These are phyloP conservation scores for Scrobipalpa atriplicella DNA, from an alignment of 2,888 invertebrate genomes.

Conservation along the genomic window DNA sequence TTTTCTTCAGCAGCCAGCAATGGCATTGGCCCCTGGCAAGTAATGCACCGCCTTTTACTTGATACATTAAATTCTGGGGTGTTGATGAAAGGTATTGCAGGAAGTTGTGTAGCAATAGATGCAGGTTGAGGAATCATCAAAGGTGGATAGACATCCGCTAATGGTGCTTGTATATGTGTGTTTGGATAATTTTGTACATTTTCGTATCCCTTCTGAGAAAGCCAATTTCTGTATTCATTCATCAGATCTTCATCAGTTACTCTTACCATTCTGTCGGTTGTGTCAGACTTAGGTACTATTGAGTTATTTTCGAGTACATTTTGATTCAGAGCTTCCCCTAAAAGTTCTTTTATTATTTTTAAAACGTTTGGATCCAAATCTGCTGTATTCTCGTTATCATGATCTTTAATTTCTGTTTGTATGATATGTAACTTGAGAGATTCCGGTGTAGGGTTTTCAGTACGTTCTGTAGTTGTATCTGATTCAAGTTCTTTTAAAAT, in stretches of 20 bases:
- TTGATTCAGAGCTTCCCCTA: background rate
- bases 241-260: background rate
- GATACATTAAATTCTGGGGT: background rate
- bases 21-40: background rate
- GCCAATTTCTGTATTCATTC: background rate
- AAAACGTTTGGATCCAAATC: background rate
- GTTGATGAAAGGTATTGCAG: background rate
- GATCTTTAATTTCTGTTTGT: background rate
- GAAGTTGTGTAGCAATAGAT: background rate
- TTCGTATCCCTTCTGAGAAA: background rate
- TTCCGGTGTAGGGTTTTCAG: background rate
- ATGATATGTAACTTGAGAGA: background rate
- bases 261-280: background rate
- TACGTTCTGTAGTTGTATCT: background rate
- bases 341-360: conserved; percentile 1
- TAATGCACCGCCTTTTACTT: background rate
- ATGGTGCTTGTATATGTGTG: background rate
- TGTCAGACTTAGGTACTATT: no score
- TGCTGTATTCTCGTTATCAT: background rate
- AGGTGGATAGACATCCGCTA: background rate
- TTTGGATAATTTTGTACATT: background rate
- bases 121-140: background rate
- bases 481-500: conserved; percentile 1
- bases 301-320: background rate
- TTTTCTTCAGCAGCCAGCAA: background rate